These are phyloP conservation scores for Hymenopus coronatus DNA, from an alignment of 2,888 invertebrate species.

Conservation along the genomic window DNA sequence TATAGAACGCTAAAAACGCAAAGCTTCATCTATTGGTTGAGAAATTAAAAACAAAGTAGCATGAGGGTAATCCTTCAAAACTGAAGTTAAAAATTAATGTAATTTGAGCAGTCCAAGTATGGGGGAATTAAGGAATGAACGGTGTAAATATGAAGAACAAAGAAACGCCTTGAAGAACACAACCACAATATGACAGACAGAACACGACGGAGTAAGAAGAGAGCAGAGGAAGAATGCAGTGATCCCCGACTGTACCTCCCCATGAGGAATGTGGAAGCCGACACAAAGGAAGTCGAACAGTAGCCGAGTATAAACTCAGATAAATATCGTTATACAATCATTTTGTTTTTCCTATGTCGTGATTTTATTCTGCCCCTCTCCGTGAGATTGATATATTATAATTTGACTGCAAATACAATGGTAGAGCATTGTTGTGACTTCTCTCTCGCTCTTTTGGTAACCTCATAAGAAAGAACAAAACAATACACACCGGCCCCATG, in stretches of 20 bases:
- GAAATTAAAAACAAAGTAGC: no score
- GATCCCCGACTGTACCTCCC: not conserved
- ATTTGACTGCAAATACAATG: slow-evolving; percentile 20
- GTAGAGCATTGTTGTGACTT: not conserved
- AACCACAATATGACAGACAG: no score
- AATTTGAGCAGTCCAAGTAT: no score
- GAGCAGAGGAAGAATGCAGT: not conserved
- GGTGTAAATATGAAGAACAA: no score
- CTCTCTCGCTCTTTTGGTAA: not conserved
- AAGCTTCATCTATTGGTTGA: no score
- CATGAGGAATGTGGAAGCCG: not conserved
- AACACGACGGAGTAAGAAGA: not conserved
- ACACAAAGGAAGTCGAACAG: slow-evolving; percentile 10
- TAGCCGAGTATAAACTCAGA: slow-evolving; percentile 12
- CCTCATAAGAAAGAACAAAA: not conserved
- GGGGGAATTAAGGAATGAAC: no score
- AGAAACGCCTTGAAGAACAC: no score
- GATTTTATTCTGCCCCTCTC: not conserved
- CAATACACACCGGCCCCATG: not conserved
- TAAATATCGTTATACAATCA: slow-evolving; percentile 15
- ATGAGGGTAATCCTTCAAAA: no score
- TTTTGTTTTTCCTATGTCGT: slow-evolving; percentile 17
- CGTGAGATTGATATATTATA: slow-evolving; percentile 13
- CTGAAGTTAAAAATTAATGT: no score
- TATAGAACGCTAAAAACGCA: no score